A percentile compares a stretch with the other conserved stretches of the same genome.
phyloP scores from a whole-genome alignment of 2,888 invertebrate genomes.

The Arctia plantaginis region DNA sequence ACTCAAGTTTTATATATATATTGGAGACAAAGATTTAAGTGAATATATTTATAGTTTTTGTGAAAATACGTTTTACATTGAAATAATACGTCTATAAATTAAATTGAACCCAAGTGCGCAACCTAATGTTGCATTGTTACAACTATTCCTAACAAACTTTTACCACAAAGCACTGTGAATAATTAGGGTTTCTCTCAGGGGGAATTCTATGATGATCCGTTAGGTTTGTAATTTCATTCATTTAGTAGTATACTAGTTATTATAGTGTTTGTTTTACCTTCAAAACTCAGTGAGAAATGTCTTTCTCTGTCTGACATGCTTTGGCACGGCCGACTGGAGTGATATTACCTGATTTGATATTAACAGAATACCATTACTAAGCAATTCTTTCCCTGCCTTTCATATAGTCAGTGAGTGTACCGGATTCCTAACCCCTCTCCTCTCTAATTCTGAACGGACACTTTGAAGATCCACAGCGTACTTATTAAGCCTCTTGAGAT shows the following conservation, averaged over 20 bases:
- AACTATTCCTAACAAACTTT: conserved; percentile 2
- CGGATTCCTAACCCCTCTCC: too few relatives aligned
- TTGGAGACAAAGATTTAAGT: neutral
- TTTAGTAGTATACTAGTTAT: neutral
- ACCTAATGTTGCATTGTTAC: neutral
- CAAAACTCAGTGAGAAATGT: too few relatives aligned
- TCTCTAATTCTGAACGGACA: too few relatives aligned
- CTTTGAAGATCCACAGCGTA: too few relatives aligned
- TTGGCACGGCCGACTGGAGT: too few relatives aligned
- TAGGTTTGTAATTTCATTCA: neutral
- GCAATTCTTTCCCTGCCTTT: too few relatives aligned
- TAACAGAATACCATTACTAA: too few relatives aligned
- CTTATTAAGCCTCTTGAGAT: too few relatives aligned
- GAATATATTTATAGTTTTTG: neutral
- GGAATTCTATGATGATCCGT: neutral
- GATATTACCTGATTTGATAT: too few relatives aligned
- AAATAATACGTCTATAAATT: neutral
- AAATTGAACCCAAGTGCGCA: neutral
- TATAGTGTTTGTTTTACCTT: too few relatives aligned
- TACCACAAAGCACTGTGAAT: neutral
- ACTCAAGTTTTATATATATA: neutral
- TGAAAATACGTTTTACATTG: neutral
- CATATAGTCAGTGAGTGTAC: too few relatives aligned
- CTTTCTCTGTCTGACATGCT: too few relatives aligned
- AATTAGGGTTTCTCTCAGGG: neutral